Evolutionary conservation across 1,140 invertebrate genomes (phyloP).

Genomic region (Lysiphlebus fabarum): DNA sequence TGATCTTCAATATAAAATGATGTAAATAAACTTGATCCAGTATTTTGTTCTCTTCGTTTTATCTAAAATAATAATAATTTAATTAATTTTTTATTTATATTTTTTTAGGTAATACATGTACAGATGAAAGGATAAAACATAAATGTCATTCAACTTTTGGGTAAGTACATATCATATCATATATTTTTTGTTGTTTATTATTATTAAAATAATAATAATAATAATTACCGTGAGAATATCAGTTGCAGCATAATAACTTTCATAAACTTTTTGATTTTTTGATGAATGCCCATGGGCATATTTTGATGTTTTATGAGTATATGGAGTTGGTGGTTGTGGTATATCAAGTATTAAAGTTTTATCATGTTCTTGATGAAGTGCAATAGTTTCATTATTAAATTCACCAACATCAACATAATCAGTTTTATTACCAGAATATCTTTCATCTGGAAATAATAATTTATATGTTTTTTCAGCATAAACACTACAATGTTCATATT

Average conservation of each 20-base stretch:
- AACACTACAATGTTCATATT: slow-evolving; percentile 41
- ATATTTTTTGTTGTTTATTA: too few relatives aligned
- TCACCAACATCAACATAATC: slow-evolving; percentile 39
- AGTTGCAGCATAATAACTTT: slow-evolving; percentile 69
- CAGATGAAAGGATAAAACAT: too few relatives aligned
- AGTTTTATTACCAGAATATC: slow-evolving; percentile 37
- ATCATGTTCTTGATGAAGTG: slow-evolving; percentile 29
- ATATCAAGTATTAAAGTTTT: slow-evolving; percentile 30
- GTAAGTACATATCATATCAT: too few relatives aligned
- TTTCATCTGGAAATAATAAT: slow-evolving; percentile 41
- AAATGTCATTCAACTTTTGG: too few relatives aligned
- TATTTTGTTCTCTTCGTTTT: slow-evolving; percentile 61
- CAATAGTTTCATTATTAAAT: slow-evolving; percentile 35
- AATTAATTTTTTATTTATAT: slow-evolving; percentile 9
- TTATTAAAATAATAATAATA: slow-evolving; percentile 18
- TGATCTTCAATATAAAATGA: slow-evolving; percentile 47
- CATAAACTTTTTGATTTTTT: slow-evolving; percentile 51
- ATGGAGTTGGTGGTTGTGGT: slow-evolving; percentile 31
- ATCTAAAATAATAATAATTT: slow-evolving; percentile 50
- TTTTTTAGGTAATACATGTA: too few relatives aligned
- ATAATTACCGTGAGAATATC: slow-evolving; percentile 66
- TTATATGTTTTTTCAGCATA: slow-evolving; percentile 45
- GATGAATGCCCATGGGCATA: slow-evolving; percentile 33
- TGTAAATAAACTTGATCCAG: slow-evolving; percentile 59
- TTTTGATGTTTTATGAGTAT: slow-evolving; percentile 36